Evolutionary conservation across 2,797 vertebrate genomes (phyloP).

Genomic region (Epinephelus malabaricus): DNA sequence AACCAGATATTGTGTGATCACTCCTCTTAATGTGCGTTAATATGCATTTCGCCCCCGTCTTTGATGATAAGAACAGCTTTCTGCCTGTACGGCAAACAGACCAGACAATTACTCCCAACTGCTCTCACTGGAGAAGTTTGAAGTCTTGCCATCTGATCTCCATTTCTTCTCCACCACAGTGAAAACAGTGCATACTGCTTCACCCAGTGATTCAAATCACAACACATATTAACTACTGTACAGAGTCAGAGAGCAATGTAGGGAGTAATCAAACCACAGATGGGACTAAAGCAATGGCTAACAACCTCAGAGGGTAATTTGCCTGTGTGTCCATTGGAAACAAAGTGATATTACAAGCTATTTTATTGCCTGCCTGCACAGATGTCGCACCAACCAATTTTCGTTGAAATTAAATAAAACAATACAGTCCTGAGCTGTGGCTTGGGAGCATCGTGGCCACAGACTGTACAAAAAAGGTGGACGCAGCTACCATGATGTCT

Average conservation of each 20-base stretch:
- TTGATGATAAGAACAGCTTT: constrained; percentile 27
- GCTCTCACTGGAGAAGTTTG: not conserved
- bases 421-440: not conserved
- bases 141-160: constrained; percentile 11
- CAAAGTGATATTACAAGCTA: not conserved
- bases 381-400: not conserved
- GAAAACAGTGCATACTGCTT: not conserved
- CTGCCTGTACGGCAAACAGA: constrained; percentile 13
- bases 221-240: not conserved
- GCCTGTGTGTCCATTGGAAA: not conserved
- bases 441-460: not conserved
- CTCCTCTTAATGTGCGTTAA: constrained; percentile 28
- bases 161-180: not conserved
- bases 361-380: not conserved
- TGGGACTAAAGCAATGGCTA: too few relatives aligned
- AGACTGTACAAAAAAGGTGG: too few relatives aligned
- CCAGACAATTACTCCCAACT: constrained; percentile 19
- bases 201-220: not conserved
- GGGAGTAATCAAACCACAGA: not conserved
- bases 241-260: not conserved
- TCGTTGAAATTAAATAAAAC: not conserved
- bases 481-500: too few relatives aligned
- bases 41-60: not conserved
- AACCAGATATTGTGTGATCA: constrained; percentile 25
- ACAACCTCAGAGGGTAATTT: not conserved